Evolutionary conservation across 2,113 vertebrate species (phyloP).

Genomic region (Elephantulus edwardii): DNA sequence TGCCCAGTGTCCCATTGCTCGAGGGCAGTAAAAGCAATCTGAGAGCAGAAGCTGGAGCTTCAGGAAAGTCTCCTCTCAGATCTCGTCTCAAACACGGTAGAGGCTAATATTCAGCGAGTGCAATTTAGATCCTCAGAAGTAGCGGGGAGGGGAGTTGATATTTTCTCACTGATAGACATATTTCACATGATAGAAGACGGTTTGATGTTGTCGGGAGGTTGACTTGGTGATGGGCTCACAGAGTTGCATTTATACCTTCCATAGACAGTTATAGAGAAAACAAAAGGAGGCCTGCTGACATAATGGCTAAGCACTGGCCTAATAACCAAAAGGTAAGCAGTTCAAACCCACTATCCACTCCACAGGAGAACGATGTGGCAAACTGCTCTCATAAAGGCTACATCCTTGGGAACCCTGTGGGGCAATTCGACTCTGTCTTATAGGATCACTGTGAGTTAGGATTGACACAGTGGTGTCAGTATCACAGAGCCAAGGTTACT

Average conservation of each 20-base stretch:
- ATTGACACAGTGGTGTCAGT: not conserved
- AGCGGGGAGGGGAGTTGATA: not conserved
- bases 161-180: rapidly evolving
- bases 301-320: not conserved
- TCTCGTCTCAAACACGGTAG: not conserved
- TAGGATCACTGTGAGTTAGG: not conserved
- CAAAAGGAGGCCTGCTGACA: too few relatives aligned
- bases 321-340: not conserved
- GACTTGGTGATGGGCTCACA: not conserved
- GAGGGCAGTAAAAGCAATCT: not conserved
- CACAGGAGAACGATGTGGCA: too few relatives aligned
- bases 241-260: not conserved
- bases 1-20: too few relatives aligned
- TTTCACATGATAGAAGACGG: not conserved
- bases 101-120: not conserved
- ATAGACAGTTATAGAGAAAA: not conserved
- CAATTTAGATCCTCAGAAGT: not conserved
- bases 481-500: not conserved
- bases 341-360: not conserved
- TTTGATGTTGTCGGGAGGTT: not conserved
- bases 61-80: not conserved
- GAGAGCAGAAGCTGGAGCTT: not conserved
- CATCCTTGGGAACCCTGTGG: not conserved
- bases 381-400: too few relatives aligned
- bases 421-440: too few relatives aligned